Conservation (phyloP, 2,797 vertebrate species). For the Diceros bicornis region DNA sequence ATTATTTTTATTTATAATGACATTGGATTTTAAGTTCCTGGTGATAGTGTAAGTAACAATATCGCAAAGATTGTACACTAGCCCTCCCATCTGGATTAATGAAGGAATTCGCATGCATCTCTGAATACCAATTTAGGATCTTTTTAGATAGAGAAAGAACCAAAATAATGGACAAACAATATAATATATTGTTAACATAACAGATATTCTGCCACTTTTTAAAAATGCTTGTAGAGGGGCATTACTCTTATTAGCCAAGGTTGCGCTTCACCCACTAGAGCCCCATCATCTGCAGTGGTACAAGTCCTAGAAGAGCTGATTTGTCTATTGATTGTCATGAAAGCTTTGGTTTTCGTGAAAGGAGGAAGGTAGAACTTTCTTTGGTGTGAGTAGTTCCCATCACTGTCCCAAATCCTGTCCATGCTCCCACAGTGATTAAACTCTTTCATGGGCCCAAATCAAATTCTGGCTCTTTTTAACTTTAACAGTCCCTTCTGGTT, state of each 20-base stretch:
- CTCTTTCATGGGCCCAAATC: background rate
- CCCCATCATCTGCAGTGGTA: background rate
- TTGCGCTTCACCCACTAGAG: background rate
- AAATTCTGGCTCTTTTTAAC: background rate
- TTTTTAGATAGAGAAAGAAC: conserved; percentile 44
- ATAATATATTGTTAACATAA: background rate
- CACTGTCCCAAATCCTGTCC: background rate
- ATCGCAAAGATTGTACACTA: background rate
- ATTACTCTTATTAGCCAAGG: background rate
- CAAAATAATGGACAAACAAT: background rate
- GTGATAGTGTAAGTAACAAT: background rate
- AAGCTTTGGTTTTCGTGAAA: background rate
- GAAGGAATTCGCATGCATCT: background rate
- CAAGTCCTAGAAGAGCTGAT: background rate
- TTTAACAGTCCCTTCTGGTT: background rate
- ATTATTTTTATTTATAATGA: background rate
- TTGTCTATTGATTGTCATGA: background rate
- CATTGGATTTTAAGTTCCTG: background rate
- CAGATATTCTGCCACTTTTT: background rate
- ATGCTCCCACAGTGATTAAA: background rate
- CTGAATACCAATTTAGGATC: background rate
- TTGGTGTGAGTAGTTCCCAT: background rate
- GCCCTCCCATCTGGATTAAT: background rate
- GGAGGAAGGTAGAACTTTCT: background rate
- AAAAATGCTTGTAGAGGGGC: background rate